These are phyloP conservation scores for Stictocephala bisonia DNA, from an alignment of 2,888 invertebrate genomes.

Conservation along the genomic window DNA sequence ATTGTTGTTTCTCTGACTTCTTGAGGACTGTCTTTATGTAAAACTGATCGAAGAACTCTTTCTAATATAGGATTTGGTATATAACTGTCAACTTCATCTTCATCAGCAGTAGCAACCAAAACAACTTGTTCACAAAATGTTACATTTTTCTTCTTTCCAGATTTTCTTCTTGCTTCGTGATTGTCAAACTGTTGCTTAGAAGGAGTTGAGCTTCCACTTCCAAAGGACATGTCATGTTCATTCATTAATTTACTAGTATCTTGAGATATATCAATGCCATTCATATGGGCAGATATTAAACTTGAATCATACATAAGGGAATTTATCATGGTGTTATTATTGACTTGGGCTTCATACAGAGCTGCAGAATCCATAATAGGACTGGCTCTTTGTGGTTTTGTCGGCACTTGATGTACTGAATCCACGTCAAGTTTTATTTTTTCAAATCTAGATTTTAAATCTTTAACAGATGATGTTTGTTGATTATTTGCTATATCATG, in stretches of 20 bases:
- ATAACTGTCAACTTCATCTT: conserved; percentile 90
- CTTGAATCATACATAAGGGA: conserved; percentile 24
- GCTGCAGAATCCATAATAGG: conserved; percentile 25
- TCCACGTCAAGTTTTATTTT: conserved; percentile 62
- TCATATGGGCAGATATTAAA: conserved; percentile 33
- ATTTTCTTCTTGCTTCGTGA: conserved; percentile 64
- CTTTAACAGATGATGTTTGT: conserved; percentile 73
- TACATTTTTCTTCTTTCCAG: conserved; percentile 90
- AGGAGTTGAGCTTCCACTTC: conserved; percentile 7
- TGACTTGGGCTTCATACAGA: conserved; percentile 33
- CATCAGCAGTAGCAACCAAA: conserved; percentile 91
- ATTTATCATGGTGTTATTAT: conserved; percentile 37
- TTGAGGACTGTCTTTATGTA: conserved; percentile 75
- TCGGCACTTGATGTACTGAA: background rate
- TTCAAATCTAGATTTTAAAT: conserved; percentile 87
- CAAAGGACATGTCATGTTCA: conserved; percentile 8
- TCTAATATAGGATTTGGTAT: conserved; percentile 92
- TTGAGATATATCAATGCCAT: conserved; percentile 10
- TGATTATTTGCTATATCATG: conserved; percentile 60
- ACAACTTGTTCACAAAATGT: conserved; percentile 96
- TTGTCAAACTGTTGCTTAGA: conserved; percentile 49
- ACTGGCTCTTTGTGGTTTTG: conserved; percentile 24
- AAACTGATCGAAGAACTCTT: conserved; percentile 84
- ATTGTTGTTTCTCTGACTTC: conserved; percentile 63
- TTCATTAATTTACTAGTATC: conserved; percentile 4